Percentiles rank a stretch among this genome's conserved stretches.
Conservation (phyloP, 2,888 invertebrate genomes). For the Sinodicranocentrus sp. region DNA sequence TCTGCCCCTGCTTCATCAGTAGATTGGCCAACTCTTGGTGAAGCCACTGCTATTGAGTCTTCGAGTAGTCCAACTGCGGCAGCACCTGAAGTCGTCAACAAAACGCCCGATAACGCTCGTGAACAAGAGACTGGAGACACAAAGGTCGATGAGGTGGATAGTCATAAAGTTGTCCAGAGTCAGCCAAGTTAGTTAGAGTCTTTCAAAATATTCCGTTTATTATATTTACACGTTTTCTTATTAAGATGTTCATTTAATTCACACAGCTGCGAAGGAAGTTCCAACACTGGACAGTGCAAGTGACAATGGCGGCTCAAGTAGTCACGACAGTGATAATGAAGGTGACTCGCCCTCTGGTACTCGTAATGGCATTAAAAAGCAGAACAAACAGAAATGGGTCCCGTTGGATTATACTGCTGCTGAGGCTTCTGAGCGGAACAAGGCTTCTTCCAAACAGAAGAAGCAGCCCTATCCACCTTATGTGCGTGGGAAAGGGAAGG, state of each 20-base stretch:
- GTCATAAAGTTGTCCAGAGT: background rate
- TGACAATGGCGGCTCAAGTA: background rate
- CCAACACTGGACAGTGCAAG: constrained; percentile 8
- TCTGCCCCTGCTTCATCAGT: background rate
- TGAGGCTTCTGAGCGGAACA: background rate
- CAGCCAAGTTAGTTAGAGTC: background rate
- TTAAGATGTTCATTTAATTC: background rate
- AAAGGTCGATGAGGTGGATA: background rate
- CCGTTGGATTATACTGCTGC: constrained; percentile 39
- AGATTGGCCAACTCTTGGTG: constrained; percentile 94
- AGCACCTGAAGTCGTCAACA: background rate
- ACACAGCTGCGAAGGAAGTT: background rate
- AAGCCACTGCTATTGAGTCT: constrained; percentile 78
- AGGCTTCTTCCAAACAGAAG: constrained; percentile 22
- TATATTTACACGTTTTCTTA: no score
- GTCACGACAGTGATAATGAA: constrained; percentile 45
- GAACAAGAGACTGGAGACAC: no score
- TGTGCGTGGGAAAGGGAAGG: background rate
- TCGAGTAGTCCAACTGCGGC: background rate
- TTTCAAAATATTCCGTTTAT: background rate
- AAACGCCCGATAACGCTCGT: no score
- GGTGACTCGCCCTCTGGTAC: background rate
- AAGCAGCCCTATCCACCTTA: background rate
- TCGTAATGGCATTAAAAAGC: background rate
- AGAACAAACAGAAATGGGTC: constrained; percentile 51